Evolutionary conservation across 2,113 vertebrate species (phyloP), one percentile per base, ranked within the genome.

Genomic region (Eulemur macaco): DNA sequence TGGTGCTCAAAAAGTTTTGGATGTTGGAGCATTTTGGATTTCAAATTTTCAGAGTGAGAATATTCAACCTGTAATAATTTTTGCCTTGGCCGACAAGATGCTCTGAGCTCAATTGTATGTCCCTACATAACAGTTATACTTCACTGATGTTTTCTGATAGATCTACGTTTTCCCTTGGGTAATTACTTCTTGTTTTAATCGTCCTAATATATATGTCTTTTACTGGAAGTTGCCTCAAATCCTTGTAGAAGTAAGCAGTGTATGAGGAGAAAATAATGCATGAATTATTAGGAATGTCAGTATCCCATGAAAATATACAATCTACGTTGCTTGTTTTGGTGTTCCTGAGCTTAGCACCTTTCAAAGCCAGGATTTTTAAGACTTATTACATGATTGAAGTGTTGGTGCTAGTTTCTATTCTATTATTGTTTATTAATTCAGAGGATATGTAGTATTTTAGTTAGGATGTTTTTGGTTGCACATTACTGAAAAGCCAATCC

Each of bases 81-180:
- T 93, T 42, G 42, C 63, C 47, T 96, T 92, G 76, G 58, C 77
- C 77, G 25, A 86, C 39, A 80, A 37, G 66, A 76, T 81, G 2
- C 58, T 71, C 42, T 50, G 52, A 86, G n/a, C 39, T 64, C 89
- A 88, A 64, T 47, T 82, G 3, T 80, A 39, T 91, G 27, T 83
- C 68, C 80, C 68, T 86, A 20, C 50, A 21, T 71, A 82, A 60
- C 45, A 78, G 27, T 63, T 76, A 39, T 76, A 58, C 27, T 93
- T 91, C 47, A 58, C 17, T 86, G 78, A 42, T 91, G 34, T 83
- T 94, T 96, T 94, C 64, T 77, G 64, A 56, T 92, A 66, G 52
- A 60, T 25, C 42, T 2, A 27, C 34, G 37, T 94, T 86, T 78
- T 23, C 8, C 82, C 29, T 31, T 92, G 58, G 68, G 81, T 96